Evolutionary conservation across 1,140 invertebrate genomes (phyloP).

Genomic region (Bemisia tabaci): DNA sequence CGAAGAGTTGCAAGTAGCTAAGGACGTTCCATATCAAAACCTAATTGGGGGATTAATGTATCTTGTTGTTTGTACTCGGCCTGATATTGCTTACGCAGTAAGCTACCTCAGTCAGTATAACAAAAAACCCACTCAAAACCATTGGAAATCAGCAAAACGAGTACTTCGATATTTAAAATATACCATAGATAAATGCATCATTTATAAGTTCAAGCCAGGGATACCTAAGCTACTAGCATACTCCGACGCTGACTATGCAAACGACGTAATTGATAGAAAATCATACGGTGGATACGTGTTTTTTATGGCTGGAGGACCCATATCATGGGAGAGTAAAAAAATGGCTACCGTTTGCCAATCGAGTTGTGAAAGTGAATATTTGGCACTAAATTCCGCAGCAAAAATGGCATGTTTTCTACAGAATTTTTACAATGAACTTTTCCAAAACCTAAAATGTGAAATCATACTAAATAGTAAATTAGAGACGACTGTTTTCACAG

Average conservation of each 20-base stretch:
- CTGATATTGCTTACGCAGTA: slow-evolving; percentile 27
- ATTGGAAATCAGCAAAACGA: too few relatives aligned
- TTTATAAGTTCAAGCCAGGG: too few relatives aligned
- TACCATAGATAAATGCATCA: too few relatives aligned
- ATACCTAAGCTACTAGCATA: too few relatives aligned
- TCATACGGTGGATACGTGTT: slow-evolving; percentile 23
- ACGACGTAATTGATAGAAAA: slow-evolving; percentile 23
- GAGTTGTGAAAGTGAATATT: slow-evolving; percentile 24
- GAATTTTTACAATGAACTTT: background rate
- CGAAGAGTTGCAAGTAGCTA: slow-evolving; percentile 11
- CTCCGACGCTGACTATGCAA: slow-evolving; percentile 29
- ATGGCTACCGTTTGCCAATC: slow-evolving; percentile 22
- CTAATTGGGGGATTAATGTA: slow-evolving; percentile 25
- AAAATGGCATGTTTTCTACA: background rate
- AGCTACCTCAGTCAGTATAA: slow-evolving; percentile 2
- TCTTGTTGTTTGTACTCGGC: slow-evolving; percentile 25
- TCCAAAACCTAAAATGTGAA: background rate
- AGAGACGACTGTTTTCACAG: too few relatives aligned
- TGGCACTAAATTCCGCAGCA: slow-evolving; percentile 23
- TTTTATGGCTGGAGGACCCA: slow-evolving; percentile 13
- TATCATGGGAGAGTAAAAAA: slow-evolving; percentile 22
- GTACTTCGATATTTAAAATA: too few relatives aligned
- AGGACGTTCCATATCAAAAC: slow-evolving; percentile 16
- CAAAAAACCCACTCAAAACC: too few relatives aligned
- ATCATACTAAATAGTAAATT: too few relatives aligned